Conservation (phyloP, 2,888 invertebrate species). For the Drosophila limbata region DNA sequence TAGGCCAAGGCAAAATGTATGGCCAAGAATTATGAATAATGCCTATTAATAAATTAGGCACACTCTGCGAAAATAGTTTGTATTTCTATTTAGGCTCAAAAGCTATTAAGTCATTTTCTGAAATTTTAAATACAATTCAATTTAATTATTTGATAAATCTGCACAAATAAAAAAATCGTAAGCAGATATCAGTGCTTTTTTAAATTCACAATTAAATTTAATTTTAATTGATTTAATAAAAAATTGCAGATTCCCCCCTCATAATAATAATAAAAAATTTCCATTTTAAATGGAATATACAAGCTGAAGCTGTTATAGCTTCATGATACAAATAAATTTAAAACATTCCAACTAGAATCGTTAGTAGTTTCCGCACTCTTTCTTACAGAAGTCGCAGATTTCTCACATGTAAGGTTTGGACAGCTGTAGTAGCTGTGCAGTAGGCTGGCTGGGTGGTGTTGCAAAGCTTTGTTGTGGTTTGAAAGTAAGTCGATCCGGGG, state of each 20-base stretch:
- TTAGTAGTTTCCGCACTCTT: no score
- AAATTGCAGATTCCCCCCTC: no score
- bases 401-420: conserved; percentile 24
- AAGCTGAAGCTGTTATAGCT: neutral
- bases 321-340: neutral
- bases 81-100: conserved; percentile 4
- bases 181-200: no score
- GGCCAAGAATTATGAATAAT: conserved; percentile 61
- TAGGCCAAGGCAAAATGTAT: conserved; percentile 40
- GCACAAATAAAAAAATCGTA: neutral
- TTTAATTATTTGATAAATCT: neutral
- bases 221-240: no score
- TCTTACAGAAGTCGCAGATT: conserved; percentile 27
- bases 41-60: conserved; percentile 45
- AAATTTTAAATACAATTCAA: neutral
- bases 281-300: no score
- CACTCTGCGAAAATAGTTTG: neutral
- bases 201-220: no score
- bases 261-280: no score
- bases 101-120: conserved; percentile 5
- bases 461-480: conserved; percentile 44
- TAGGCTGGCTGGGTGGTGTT: conserved; percentile 35
- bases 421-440: conserved; percentile 37
- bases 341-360: no score
- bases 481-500: conserved; percentile 62